Conservation (phyloP, 1,140 invertebrate species). For the Drosophila tropicalis region DNA sequence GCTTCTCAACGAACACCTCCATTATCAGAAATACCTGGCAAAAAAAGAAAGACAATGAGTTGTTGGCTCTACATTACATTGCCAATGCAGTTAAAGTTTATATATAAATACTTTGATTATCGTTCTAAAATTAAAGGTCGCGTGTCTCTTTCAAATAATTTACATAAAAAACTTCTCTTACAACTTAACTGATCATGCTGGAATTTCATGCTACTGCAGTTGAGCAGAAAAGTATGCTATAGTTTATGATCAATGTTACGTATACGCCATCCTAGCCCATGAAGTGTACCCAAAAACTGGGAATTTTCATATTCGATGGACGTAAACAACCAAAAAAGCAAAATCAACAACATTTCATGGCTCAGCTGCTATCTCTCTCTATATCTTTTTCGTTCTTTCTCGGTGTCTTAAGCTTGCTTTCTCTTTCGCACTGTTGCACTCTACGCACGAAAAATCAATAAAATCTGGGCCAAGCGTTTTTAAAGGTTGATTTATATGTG, state of each 20-base stretch:
- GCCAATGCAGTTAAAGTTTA: no score
- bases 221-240: slow-evolving; percentile 4
- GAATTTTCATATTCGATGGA: slow-evolving; percentile 32
- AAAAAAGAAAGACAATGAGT: neutral
- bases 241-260: neutral
- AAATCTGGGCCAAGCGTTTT: slow-evolving; percentile 73
- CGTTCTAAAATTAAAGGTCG: no score
- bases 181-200: no score
- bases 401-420: slow-evolving; percentile 17
- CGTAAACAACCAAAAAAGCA: slow-evolving; percentile 33
- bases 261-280: neutral
- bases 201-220: no score
- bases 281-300: neutral
- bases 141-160: no score
- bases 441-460: slow-evolving; percentile 66
- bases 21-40: neutral
- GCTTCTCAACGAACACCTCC: neutral
- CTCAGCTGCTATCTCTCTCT: slow-evolving; percentile 23
- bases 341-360: slow-evolving; percentile 28
- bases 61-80: no score
- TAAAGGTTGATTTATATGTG: slow-evolving; percentile 75
- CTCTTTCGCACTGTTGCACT: slow-evolving; percentile 42
- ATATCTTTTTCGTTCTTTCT: slow-evolving; percentile 1
- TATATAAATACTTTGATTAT: no score
- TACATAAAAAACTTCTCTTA: no score